Evolutionary conservation across 2,797 vertebrate genomes (phyloP).

Genomic region (Coluber constrictor): DNA sequence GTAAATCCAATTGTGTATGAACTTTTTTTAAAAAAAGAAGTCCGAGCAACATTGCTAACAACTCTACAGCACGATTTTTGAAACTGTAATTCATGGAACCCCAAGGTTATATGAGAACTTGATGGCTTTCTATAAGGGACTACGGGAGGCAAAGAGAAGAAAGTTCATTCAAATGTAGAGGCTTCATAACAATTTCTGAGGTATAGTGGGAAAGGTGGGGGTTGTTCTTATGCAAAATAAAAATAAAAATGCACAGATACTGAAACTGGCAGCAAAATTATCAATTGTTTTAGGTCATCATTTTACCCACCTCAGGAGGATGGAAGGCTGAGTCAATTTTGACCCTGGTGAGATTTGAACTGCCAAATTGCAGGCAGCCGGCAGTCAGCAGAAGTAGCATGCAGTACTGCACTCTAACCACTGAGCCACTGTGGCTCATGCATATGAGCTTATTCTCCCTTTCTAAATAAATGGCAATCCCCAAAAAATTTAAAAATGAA

Average conservation of each 20-base stretch:
- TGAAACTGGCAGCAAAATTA: not conserved
- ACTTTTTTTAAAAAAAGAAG: not conserved
- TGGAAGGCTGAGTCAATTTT: too few species aligned
- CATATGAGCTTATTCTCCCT: not conserved
- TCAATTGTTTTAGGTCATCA: not conserved
- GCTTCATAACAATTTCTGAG: not conserved
- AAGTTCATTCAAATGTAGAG: not conserved
- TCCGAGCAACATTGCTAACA: not conserved
- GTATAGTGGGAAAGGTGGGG: not conserved
- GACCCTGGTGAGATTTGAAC: too few species aligned
- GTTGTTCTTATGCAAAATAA: not conserved
- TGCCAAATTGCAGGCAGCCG: too few species aligned
- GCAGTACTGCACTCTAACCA: too few species aligned
- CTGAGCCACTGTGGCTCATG: not conserved
- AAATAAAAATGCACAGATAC: not conserved
- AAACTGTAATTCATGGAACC: not conserved
- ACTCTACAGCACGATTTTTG: not conserved
- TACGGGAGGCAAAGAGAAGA: not conserved
- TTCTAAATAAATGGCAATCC: accelerated
- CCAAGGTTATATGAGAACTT: not conserved
- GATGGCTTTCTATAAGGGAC: not conserved
- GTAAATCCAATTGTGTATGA: not conserved
- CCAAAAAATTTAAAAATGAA: not conserved
- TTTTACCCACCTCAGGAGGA: too few species aligned
- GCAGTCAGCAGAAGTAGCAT: too few species aligned